A percentile compares a stretch with the other conserved stretches of the same genome.
Conservation (phyloP, 2,797 vertebrate genomes). For the Spinus pinus region DNA sequence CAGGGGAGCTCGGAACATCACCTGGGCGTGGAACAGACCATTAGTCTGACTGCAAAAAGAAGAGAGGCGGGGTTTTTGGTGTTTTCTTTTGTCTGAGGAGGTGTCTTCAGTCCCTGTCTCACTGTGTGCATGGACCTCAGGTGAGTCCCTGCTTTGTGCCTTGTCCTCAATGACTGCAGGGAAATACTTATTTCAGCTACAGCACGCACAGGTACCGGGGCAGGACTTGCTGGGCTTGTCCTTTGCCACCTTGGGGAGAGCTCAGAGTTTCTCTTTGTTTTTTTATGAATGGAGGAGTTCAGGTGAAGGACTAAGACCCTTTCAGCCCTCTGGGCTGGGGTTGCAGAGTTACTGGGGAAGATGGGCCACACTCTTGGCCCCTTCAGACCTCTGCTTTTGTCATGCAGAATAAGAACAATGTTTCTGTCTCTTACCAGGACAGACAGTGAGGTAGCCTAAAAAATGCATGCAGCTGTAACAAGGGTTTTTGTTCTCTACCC, state of each 20-base stretch:
- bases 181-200: not conserved
- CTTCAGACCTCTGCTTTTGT: not conserved
- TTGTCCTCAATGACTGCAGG: not conserved
- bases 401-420: not conserved
- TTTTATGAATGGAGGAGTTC: not conserved
- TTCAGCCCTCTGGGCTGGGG: not conserved
- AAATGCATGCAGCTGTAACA: not conserved
- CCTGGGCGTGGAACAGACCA: not conserved
- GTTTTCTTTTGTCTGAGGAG: not conserved
- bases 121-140: not conserved
- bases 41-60: not conserved
- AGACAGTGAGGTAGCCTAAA: not conserved
- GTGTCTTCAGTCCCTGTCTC: not conserved
- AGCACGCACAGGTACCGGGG: accelerated
- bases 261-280: not conserved
- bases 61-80: accelerated
- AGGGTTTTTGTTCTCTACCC: not conserved
- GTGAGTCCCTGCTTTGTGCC: not conserved
- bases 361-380: not conserved
- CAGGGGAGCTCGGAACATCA: not conserved
- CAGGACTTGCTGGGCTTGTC: not conserved
- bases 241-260: not conserved
- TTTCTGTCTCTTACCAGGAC: not conserved
- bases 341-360: not conserved
- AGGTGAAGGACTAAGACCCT: not conserved